Conservation (phyloP, 2,888 invertebrate genomes). For the Temnothorax rugatulus region DNA sequence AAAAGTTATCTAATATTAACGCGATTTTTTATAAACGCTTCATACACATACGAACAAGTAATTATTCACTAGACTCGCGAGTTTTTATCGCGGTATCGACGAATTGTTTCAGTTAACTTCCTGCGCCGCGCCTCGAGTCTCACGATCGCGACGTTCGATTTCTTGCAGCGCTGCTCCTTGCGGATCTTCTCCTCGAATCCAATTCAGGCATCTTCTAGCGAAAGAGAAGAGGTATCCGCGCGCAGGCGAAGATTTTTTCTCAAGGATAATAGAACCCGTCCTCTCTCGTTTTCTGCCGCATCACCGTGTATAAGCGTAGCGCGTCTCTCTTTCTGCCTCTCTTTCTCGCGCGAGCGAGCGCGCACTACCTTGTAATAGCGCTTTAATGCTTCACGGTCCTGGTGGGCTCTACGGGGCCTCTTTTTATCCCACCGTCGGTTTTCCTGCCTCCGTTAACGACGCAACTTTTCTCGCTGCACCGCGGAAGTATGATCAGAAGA, state of each 20-base stretch:
- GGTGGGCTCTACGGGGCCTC: slow-evolving; percentile 48
- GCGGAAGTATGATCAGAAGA: slow-evolving; percentile 60
- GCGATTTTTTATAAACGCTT: not conserved
- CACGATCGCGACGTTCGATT: slow-evolving; percentile 71
- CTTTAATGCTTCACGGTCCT: slow-evolving; percentile 67
- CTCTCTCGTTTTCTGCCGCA: slow-evolving; percentile 78
- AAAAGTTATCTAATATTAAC: not conserved
- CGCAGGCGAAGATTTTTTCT: slow-evolving; percentile 72
- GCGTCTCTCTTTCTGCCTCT: slow-evolving; percentile 54
- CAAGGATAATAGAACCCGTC: slow-evolving; percentile 80
- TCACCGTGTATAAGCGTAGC: slow-evolving; percentile 76
- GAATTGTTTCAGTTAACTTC: slow-evolving; percentile 57
- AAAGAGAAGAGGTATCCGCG: slow-evolving; percentile 53
- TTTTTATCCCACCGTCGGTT: slow-evolving; percentile 44
- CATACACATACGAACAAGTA: not conserved
- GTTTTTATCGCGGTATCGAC: slow-evolving; percentile 31
- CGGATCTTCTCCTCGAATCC: slow-evolving; percentile 67
- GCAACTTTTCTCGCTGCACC: slow-evolving; percentile 56
- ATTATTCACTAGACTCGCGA: not conserved
- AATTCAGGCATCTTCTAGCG: slow-evolving; percentile 63
- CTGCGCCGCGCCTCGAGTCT: slow-evolving; percentile 58
- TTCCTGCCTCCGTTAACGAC: slow-evolving; percentile 56
- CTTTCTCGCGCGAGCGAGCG: slow-evolving; percentile 36
- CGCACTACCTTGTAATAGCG: slow-evolving; percentile 63
- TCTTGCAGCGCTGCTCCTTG: slow-evolving; percentile 61